Evolutionary conservation across 1,140 invertebrate genomes (phyloP).

Genomic region (Bombus ignitus): DNA sequence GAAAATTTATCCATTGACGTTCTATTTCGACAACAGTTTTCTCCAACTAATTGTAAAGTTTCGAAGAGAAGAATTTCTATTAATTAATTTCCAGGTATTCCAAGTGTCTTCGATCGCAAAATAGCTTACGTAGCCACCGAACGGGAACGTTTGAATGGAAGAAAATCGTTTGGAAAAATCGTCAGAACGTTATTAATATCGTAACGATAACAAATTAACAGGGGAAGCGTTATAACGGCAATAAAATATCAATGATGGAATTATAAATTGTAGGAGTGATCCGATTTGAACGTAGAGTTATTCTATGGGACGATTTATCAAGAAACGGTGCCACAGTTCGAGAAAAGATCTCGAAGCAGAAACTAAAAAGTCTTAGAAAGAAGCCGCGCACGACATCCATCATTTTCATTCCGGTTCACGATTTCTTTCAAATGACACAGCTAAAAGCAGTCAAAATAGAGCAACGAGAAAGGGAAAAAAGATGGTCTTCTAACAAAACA

Average conservation of each 20-base stretch:
- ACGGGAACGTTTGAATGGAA: too few species aligned
- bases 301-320: background rate
- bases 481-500: constrained; percentile 5
- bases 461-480: background rate
- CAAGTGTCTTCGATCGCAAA: too few species aligned
- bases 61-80: too few species aligned
- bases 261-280: background rate
- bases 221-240: too few species aligned
- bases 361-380: background rate
- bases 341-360: background rate
- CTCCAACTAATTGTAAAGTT: too few species aligned
- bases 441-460: too few species aligned
- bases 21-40: too few species aligned
- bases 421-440: constrained; percentile 3
- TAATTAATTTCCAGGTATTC: too few species aligned
- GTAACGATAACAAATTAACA: too few species aligned
- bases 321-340: background rate
- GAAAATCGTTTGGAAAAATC: too few species aligned
- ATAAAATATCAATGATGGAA: background rate
- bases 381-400: constrained; percentile 1
- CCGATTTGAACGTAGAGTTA: background rate
- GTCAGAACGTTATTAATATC: too few species aligned
- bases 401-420: constrained; percentile 6
- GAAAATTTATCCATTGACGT: background rate
- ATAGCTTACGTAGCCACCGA: too few species aligned